These are phyloP conservation scores for Lepus europaeus DNA, from an alignment of 2,113 vertebrate species.

Conservation along the genomic window DNA sequence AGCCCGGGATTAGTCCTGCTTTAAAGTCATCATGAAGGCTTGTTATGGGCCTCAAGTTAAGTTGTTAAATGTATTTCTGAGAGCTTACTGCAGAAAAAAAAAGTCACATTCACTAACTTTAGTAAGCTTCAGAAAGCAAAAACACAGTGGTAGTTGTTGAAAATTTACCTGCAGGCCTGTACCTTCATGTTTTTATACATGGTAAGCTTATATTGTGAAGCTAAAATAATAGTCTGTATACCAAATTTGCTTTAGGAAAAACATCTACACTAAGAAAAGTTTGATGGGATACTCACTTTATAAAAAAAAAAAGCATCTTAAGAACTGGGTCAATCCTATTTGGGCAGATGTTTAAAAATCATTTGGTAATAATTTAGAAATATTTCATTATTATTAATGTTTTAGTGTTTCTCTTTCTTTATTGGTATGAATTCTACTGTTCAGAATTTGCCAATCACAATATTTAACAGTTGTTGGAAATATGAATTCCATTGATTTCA, in stretches of 20 bases:
- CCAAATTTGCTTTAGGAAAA: not conserved
- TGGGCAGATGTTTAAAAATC: conserved; percentile 6
- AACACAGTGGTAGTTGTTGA: not conserved
- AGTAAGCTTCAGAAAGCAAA: conserved; percentile 41
- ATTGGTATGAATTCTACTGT: not conserved
- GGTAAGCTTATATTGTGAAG: not conserved
- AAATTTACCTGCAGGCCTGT: conserved; percentile 30
- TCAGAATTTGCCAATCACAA: not conserved
- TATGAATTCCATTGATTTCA: not conserved
- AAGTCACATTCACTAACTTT: conserved; percentile 47
- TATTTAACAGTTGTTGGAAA: not conserved
- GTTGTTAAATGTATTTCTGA: conserved; percentile 76
- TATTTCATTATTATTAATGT: conserved; percentile 9
- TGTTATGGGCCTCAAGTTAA: conserved; percentile 75
- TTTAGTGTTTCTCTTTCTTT: conserved; percentile 30
- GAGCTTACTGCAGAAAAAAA: conserved; percentile 41
- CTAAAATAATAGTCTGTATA: conserved; percentile 33
- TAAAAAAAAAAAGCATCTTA: not conserved
- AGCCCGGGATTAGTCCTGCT: conserved; percentile 82
- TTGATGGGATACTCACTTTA: not conserved
- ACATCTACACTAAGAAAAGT: not conserved
- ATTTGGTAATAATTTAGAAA: conserved; percentile 1
- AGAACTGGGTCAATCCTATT: conserved; percentile 37
- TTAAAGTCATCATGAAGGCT: conserved; percentile 75
- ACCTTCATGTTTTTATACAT: not conserved